phyloP scores from a whole-genome alignment of 2,113 vertebrate genomes.

The Engraulis encrasicolus region DNA sequence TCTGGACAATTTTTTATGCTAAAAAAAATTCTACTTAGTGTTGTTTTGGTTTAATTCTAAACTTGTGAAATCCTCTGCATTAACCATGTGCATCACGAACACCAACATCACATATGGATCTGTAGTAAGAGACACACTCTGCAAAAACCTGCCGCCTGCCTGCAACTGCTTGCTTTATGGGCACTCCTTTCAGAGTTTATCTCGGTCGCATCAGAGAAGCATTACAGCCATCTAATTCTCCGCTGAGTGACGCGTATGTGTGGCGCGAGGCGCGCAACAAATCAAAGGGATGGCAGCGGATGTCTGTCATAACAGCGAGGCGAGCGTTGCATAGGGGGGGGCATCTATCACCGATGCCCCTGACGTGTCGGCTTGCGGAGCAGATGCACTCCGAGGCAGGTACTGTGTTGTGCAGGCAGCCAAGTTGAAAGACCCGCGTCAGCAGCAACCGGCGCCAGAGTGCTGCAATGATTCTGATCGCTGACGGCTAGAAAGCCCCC shows the following conservation, averaged over 20 bases:
- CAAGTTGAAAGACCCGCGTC: conserved; percentile 46
- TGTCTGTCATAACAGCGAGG: conserved; percentile 41
- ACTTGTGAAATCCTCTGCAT: too few species aligned
- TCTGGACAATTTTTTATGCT: too few species aligned
- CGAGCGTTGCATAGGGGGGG: conserved; percentile 50
- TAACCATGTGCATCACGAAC: background rate
- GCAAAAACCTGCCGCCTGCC: background rate
- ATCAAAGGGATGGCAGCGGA: conserved; percentile 58
- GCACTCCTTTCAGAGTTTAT: background rate
- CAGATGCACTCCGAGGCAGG: conserved; percentile 49
- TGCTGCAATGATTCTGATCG: conserved; percentile 20
- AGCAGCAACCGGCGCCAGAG: conserved; percentile 47
- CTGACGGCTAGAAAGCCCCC: conserved; percentile 15
- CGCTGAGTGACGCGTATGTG: conserved; percentile 54
- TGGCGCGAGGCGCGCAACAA: conserved; percentile 60
- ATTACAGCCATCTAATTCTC: conserved; percentile 64
- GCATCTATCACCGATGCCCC: conserved; percentile 50
- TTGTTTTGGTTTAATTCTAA: too few species aligned
- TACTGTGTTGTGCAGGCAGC: too few species aligned
- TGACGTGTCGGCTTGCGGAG: conserved; percentile 42
- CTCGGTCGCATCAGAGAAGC: conserved; percentile 15
- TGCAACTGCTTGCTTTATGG: background rate
- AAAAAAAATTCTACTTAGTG: too few species aligned
- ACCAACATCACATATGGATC: background rate
- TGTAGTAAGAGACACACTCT: too few species aligned